Conservation (phyloP, 2,113 vertebrate species). For the Charadrius vociferus region DNA sequence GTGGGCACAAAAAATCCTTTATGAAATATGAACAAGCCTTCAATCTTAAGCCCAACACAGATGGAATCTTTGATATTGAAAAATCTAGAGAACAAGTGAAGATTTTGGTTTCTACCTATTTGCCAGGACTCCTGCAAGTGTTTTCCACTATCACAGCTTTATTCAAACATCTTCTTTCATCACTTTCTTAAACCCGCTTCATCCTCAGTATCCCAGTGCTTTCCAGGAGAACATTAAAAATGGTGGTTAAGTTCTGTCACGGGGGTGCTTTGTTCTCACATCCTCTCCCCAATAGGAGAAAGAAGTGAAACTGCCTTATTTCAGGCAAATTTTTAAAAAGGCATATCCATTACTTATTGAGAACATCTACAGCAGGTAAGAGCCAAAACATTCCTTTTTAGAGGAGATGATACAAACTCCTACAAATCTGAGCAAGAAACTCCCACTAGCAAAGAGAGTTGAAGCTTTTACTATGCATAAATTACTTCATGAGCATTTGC, state of each 20-base stretch:
- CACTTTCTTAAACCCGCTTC: background rate
- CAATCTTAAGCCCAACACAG: background rate
- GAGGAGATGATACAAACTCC: background rate
- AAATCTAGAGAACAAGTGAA: background rate
- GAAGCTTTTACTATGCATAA: background rate
- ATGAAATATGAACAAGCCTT: background rate
- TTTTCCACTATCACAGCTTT: background rate
- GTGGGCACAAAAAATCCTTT: background rate
- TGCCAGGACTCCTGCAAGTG: background rate
- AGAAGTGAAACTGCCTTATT: background rate
- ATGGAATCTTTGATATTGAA: background rate
- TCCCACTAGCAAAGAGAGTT: background rate
- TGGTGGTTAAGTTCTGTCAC: background rate
- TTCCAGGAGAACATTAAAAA: background rate
- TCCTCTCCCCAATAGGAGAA: background rate
- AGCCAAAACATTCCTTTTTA: background rate
- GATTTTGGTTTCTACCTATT: background rate
- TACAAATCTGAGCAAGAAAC: background rate
- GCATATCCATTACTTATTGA: background rate
- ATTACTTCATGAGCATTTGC: background rate
- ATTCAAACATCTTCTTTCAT: background rate
- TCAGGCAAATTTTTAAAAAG: background rate
- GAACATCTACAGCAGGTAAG: background rate
- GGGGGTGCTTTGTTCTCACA: background rate
- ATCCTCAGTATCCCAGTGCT: background rate